Base-by-base conservation (phyloP, 2,113 vertebrate species). In the Trematocara stigmaticum region DNA sequence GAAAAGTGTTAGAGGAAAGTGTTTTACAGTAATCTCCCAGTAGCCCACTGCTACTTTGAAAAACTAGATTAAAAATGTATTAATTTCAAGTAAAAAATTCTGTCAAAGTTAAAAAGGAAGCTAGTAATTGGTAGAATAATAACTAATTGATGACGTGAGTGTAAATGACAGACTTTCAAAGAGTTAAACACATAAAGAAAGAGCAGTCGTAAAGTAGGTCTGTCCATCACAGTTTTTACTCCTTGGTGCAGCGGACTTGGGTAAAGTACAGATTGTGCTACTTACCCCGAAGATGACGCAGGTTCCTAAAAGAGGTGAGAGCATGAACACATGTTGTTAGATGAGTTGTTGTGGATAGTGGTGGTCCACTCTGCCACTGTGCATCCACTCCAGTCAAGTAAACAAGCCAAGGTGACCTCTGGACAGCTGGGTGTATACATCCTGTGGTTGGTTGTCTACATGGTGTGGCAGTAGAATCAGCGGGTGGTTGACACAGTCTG, bases 401-500 rank as follows among this genome's bases (percentile, higher is more conserved):
- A 95, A 95, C 90, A 94, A 93, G 81, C 88, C 91, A 95, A 95
- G 93, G 93, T 95, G 95, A 96, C 94, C 94, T 94, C 91, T 93
- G 93, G 93, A 93, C 84, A 90, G 91, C 90, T 92, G 88, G 90
- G 89, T 90, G 88, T 91, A 90, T 84, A 89, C 89, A 92, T 93
- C 92, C 92, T 92, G 90, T 82, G 87, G 87, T 84, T 86, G 82
- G 82, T 74, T 91, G 81, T 92, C 88, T 91, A 78, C 84, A 87
- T 88, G 82, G 85, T 64, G 81, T 88, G 84, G 79, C 38, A 59
- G 86, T 86, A 89, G 59, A 81, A 91, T 87, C 93, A 93, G 92
- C 87, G 90, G 94, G 95, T 89, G 95, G 92, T 93, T 94, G 89
- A 95, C 82, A 83, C 82, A 87, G 84, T 80, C 83, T 87, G 85